A percentile compares a stretch with the other conserved stretches of the same genome.
Evolutionary conservation across 2,888 invertebrate species (phyloP).

Genomic region (Holacanthella duospinosa): DNA sequence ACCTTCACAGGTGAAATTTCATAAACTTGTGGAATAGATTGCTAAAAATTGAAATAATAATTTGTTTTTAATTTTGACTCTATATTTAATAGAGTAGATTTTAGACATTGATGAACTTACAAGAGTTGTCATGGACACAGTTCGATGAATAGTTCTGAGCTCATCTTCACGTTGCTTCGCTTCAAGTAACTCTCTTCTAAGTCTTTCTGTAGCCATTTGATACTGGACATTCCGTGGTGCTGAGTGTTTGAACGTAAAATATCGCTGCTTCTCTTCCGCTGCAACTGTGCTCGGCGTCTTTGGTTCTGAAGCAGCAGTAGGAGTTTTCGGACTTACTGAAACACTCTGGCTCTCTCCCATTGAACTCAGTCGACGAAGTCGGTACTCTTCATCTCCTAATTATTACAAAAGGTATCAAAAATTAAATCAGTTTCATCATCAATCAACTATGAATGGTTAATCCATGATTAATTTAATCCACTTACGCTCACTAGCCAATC

Average conservation of each 20-base stretch:
- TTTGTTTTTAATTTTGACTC: too few relatives aligned
- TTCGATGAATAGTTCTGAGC: conserved; percentile 11
- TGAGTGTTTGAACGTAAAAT: neutral
- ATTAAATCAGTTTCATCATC: too few relatives aligned
- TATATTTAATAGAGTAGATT: too few relatives aligned
- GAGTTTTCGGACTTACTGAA: neutral
- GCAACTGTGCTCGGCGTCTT: neutral
- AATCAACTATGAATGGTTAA: too few relatives aligned
- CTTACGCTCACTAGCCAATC: conserved; percentile 7
- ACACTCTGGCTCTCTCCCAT: neutral
- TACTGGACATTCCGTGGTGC: conserved; percentile 20
- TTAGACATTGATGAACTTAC: too few relatives aligned
- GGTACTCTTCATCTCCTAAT: neutral
- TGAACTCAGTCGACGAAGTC: neutral
- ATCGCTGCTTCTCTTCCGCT: neutral
- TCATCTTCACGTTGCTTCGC: conserved; percentile 32
- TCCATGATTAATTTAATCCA: too few relatives aligned
- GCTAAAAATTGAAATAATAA: too few relatives aligned
- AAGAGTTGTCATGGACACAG: neutral
- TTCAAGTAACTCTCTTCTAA: conserved; percentile 35
- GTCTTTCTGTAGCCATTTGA: conserved; percentile 33
- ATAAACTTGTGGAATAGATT: too few relatives aligned
- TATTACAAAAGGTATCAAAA: neutral
- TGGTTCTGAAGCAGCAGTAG: neutral
- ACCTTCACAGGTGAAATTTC: too few relatives aligned